Conservation (phyloP, 2,113 vertebrate genomes). For the Carollia perspicillata region DNA sequence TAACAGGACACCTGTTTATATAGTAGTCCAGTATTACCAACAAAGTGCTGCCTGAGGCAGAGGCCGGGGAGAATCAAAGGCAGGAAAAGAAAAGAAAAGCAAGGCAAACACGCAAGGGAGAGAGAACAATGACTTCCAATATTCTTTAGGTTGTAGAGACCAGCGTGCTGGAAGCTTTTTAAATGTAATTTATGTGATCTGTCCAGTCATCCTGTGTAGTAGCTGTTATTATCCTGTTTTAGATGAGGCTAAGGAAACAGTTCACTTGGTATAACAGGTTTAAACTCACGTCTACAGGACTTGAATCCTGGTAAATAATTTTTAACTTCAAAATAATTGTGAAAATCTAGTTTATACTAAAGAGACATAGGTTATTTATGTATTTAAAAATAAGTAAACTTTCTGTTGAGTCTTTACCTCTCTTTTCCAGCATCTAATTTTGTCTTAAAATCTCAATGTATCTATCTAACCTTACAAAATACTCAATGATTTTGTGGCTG, state of each 20-base stretch:
- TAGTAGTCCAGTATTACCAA: neutral
- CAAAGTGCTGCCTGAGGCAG: constrained; percentile 9
- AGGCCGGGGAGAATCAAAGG: neutral
- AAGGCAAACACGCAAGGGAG: neutral
- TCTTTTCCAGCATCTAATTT: neutral
- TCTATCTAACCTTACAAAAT: neutral
- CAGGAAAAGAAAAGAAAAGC: neutral
- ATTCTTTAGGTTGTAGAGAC: neutral
- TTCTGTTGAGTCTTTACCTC: neutral
- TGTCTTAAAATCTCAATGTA: neutral
- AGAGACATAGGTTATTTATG: neutral
- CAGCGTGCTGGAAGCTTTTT: neutral
- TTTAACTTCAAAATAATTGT: constrained; percentile 32
- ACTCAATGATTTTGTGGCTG: neutral
- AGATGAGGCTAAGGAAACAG: neutral
- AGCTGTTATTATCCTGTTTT: neutral
- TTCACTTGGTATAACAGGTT: constrained; percentile 17
- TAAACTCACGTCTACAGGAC: neutral
- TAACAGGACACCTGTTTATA: constrained; percentile 61
- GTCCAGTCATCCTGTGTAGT: neutral
- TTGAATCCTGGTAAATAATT: constrained; percentile 31
- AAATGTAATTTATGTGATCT: neutral
- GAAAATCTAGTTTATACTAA: neutral
- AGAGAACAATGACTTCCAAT: neutral
- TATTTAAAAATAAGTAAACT: constrained; percentile 29